Percentiles rank a stretch among this genome's conserved stretches.
These are phyloP conservation scores for Ameiurus melas DNA, from an alignment of 2,113 vertebrate genomes.

Conservation along the genomic window DNA sequence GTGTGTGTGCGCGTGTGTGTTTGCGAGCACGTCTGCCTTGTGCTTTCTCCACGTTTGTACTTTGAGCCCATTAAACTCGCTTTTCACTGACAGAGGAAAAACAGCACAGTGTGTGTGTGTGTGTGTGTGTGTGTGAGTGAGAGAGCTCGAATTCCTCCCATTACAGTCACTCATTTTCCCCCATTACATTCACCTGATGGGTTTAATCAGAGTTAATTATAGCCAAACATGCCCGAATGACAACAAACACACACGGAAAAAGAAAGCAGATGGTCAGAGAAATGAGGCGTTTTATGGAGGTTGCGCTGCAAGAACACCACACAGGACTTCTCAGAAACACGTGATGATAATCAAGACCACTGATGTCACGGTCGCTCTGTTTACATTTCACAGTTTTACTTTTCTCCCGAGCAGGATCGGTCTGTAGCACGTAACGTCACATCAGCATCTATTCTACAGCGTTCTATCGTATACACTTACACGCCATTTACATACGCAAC, in stretches of 20 bases:
- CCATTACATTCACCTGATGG: not conserved
- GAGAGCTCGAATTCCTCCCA: not conserved
- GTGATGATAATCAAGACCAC: not conserved
- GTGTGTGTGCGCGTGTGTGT: not conserved
- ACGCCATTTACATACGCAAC: not conserved
- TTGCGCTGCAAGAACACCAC: not conserved
- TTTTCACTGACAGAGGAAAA: conserved; percentile 15
- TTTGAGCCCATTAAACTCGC: conserved; percentile 44
- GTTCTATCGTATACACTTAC: not conserved
- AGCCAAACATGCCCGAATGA: not conserved
- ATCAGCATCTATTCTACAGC: not conserved
- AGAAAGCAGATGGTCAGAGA: not conserved
- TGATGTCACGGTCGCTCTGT: not conserved
- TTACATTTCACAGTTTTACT: not conserved
- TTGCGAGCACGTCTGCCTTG: not conserved
- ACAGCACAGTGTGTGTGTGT: conserved; percentile 10
- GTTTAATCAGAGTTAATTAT: conserved; percentile 10
- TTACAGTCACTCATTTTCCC: not conserved
- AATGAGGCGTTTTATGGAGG: not conserved
- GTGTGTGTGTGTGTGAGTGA: not conserved
- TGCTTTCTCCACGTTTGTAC: conserved; percentile 29
- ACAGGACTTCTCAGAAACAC: not conserved
- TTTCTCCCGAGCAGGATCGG: not conserved
- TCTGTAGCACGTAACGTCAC: not conserved
- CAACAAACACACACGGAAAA: not conserved